Evolutionary conservation across 2,888 invertebrate species (phyloP), one percentile per base, ranked within the genome.

Genomic region (Chrysolina americana): DNA sequence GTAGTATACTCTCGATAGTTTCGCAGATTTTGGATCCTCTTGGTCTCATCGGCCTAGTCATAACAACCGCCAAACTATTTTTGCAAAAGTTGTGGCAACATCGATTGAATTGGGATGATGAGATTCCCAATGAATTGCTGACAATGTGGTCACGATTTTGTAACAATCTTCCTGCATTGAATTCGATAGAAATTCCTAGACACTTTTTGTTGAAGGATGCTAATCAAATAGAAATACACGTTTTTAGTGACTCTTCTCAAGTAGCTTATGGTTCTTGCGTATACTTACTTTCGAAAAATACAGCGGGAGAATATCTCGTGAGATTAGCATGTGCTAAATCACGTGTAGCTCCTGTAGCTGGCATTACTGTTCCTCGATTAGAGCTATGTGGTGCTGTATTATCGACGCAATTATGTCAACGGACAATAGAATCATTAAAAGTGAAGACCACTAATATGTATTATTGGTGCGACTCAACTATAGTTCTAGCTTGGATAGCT

Each of bases 381-480:
- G 36, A 36, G 36, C 8, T 36, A 36, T 36, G 36, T 8, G n/a
- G 47, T 15, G 13, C n/a, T 6, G 3, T n/a, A 47, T 47, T 47
- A 13, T 2, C n/a, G 13, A 47, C 13, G 3, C 47, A 47, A 47
- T 15, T 47, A 3, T 15, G 47, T 15, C n/a, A n/a, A 47, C 2
- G n/a, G 15, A 3, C 15, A 15, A 47, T 15, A n/a, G 21, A 56
- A 56, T 56, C 56, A 19, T 21, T 56, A 9, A 19, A 23, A 13
- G 19, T 56, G 21, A 9, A 56, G 0, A 21, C 21, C 21, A 1
- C 17, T 17, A 21, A 56, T 36, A 23, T 17, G 21, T 17, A 56
- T 21, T 70, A 28, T 44, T 70, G 50, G 63, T 47, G 48, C 11
- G 65, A 71, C 28, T 71, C 71, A 3, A 53, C 64, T 53, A 44